Percentiles rank a stretch among this genome's conserved stretches.
Evolutionary conservation across 2,797 vertebrate genomes (phyloP).

Genomic region (Sternotherus odoratus): DNA sequence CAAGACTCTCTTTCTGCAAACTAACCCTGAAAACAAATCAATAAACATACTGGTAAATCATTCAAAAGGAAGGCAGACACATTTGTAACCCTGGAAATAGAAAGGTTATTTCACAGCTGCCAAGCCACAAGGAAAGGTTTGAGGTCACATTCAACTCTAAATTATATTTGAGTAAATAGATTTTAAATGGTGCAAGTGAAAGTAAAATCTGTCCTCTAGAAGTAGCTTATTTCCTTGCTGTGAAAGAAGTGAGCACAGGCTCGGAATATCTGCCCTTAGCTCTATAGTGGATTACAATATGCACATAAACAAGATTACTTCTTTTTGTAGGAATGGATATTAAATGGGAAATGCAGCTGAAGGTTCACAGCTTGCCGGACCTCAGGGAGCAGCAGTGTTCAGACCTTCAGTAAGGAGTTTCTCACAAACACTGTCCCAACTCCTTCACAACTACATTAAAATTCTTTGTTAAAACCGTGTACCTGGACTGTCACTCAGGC

Average conservation of each 20-base stretch:
- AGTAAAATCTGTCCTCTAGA: not conserved
- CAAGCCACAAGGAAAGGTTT: rapidly evolving
- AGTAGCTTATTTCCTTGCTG: not conserved
- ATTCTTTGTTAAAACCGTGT: rapidly evolving
- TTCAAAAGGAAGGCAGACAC: not conserved
- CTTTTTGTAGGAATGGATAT: not conserved
- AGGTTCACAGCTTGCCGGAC: not conserved
- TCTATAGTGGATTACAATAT: not conserved
- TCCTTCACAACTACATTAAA: not conserved
- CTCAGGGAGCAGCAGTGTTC: not conserved
- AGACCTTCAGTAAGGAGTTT: not conserved
- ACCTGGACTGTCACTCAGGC: not conserved
- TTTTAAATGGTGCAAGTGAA: not conserved
- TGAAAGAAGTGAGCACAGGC: not conserved
- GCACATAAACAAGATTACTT: not conserved
- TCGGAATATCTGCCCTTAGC: not conserved
- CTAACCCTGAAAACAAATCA: not conserved
- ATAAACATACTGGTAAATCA: not conserved
- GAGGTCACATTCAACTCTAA: not conserved
- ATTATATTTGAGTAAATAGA: not conserved
- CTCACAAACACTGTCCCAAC: not conserved
- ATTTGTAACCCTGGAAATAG: not conserved
- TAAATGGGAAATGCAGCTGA: slow-evolving; percentile 45
- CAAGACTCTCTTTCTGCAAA: not conserved
- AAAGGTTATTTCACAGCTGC: not conserved